A percentile compares a stretch with the other conserved stretches of the same genome.
phyloP scores from a whole-genome alignment of 2,797 vertebrate genomes.

The Leptoclinus maculatus region DNA sequence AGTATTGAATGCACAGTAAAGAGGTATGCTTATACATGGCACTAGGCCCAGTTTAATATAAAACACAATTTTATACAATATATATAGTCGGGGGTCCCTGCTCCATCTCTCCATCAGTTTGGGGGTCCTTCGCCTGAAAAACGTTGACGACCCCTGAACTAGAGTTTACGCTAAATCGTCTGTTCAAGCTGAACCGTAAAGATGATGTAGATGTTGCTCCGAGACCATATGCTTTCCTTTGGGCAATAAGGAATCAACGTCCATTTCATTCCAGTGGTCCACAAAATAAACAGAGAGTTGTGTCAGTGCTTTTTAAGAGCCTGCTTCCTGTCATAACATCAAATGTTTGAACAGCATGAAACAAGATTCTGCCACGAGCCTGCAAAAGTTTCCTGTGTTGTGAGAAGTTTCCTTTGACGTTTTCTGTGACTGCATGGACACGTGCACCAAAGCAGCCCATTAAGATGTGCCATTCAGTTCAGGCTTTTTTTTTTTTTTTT shows the following conservation, averaged over 20 bases:
- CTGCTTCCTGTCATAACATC: slow-evolving; percentile 60
- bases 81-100: too few relatives aligned
- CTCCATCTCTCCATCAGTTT: too few relatives aligned
- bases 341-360: slow-evolving; percentile 67
- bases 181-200: slow-evolving; percentile 14
- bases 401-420: slow-evolving; percentile 56
- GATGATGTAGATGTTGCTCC: slow-evolving; percentile 17
- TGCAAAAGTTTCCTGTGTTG: slow-evolving; percentile 52
- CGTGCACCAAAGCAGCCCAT: slow-evolving; percentile 42
- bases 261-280: slow-evolving; percentile 35
- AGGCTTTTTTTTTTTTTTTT: slow-evolving; percentile 40
- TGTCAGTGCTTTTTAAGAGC: slow-evolving; percentile 43
- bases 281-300: slow-evolving; percentile 41
- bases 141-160: too few relatives aligned
- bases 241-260: slow-evolving; percentile 35
- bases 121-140: too few relatives aligned
- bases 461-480: slow-evolving; percentile 30
- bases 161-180: background rate
- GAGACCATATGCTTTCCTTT: slow-evolving; percentile 41
- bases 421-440: slow-evolving; percentile 38
- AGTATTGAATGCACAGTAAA: too few relatives aligned
- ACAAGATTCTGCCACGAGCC: slow-evolving; percentile 44
- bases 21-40: too few relatives aligned
- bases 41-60: too few relatives aligned
- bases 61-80: too few relatives aligned